phyloP scores from a whole-genome alignment of 1,140 invertebrate genomes.

The Tachypleus tridentatus region DNA sequence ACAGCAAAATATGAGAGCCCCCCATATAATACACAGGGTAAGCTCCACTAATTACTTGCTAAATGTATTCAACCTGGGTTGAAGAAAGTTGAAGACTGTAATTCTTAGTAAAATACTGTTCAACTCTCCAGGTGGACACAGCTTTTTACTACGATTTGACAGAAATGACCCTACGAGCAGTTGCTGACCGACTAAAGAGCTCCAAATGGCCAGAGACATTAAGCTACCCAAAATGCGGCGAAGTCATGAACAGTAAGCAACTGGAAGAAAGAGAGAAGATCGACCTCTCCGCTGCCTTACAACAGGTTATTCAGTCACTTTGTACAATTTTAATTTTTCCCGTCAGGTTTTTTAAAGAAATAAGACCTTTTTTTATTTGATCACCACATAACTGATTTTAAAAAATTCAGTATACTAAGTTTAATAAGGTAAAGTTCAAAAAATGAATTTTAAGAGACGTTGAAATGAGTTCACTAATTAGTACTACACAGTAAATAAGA shows the following conservation, averaged over 20 bases:
- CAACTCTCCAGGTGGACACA: conserved; percentile 15
- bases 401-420: neutral
- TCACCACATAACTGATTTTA: neutral
- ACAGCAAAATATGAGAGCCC: too few relatives aligned
- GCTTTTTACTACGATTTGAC: conserved; percentile 24
- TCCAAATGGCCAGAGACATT: conserved; percentile 10
- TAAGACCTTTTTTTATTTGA: too few relatives aligned
- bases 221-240: conserved; percentile 12
- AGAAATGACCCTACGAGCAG: conserved; percentile 9
- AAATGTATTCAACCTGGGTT: too few relatives aligned
- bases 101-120: too few relatives aligned
- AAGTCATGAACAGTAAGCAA: conserved; percentile 5
- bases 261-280: conserved; percentile 9
- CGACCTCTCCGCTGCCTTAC: conserved; percentile 11
- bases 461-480: too few relatives aligned
- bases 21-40: too few relatives aligned
- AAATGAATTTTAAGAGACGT: neutral
- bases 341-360: neutral
- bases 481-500: too few relatives aligned
- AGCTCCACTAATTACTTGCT: too few relatives aligned
- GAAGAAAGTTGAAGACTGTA: too few relatives aligned
- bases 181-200: conserved; percentile 8
- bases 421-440: neutral
- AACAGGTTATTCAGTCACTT: conserved; percentile 10
- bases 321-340: neutral